Evolutionary conservation across 2,888 invertebrate genomes (phyloP).

Genomic region (Mesorhabditis spiculigera): DNA sequence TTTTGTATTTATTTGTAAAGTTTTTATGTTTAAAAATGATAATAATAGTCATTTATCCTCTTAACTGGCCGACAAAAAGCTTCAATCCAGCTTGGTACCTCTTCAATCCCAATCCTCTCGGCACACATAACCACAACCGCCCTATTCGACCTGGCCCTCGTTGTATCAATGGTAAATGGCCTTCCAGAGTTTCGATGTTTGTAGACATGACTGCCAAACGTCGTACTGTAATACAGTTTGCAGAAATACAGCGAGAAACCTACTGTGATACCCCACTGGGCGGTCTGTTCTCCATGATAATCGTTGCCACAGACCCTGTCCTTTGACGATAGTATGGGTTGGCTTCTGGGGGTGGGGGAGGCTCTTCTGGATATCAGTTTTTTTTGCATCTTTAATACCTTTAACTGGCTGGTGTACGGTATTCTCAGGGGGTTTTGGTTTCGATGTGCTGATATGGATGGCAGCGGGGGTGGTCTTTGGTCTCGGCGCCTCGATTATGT

Average conservation of each 20-base stretch:
- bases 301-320: background rate
- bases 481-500: no score
- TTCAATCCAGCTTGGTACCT: conserved; percentile 19
- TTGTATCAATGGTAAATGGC: conserved; percentile 59
- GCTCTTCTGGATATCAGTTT: background rate
- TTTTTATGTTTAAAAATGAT: no score
- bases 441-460: no score
- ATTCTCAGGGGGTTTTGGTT: no score
- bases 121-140: conserved; percentile 61
- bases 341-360: background rate
- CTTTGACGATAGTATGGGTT: background rate
- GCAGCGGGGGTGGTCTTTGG: no score
- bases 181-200: conserved; percentile 19
- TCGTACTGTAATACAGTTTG: conserved; percentile 18
- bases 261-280: background rate
- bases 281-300: background rate
- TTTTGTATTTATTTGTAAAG: no score
- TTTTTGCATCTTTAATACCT: no score
- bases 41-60: no score
- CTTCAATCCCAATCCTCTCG: conserved; percentile 54
- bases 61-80: no score
- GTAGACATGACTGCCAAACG: conserved; percentile 20
- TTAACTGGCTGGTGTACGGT: no score
- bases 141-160: conserved; percentile 60
- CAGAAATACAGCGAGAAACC: background rate